Percentiles rank a stretch among this genome's conserved stretches.
phyloP scores from a whole-genome alignment of 2,888 invertebrate genomes.

The Plagiodera versicolora region DNA sequence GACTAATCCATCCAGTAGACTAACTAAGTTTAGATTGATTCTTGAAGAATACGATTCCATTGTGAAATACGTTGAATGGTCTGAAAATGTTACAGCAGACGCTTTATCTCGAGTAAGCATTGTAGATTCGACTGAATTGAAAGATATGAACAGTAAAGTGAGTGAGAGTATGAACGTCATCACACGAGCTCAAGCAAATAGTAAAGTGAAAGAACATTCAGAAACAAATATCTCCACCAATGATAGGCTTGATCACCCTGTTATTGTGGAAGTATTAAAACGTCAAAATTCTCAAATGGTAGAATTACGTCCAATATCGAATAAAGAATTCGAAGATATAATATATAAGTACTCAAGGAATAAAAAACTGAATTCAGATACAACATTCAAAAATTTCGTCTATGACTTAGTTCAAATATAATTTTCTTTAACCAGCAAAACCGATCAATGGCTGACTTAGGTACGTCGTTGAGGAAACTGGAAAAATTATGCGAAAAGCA shows the following conservation, averaged over 20 bases:
- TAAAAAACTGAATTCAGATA: too few relatives aligned
- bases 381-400: background rate
- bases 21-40: conserved; percentile 12
- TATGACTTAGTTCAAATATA: background rate
- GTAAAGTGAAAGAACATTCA: too few relatives aligned
- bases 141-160: background rate
- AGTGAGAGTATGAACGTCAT: background rate
- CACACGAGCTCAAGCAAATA: background rate
- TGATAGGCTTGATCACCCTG: too few relatives aligned
- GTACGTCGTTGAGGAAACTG: background rate
- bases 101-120: background rate
- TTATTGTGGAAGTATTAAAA: background rate
- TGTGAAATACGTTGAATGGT: background rate
- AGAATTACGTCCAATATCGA: background rate
- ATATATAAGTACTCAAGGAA: background rate
- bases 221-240: too few relatives aligned
- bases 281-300: background rate
- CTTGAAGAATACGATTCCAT: conserved; percentile 18
- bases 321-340: background rate
- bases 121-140: background rate
- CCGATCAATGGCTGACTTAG: background rate
- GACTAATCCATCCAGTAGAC: conserved; percentile 13
- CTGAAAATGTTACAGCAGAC: background rate
- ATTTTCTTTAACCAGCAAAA: background rate
- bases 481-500: too few relatives aligned